phyloP scores from a whole-genome alignment of 2,797 vertebrate genomes.

The Chelon auratus region DNA sequence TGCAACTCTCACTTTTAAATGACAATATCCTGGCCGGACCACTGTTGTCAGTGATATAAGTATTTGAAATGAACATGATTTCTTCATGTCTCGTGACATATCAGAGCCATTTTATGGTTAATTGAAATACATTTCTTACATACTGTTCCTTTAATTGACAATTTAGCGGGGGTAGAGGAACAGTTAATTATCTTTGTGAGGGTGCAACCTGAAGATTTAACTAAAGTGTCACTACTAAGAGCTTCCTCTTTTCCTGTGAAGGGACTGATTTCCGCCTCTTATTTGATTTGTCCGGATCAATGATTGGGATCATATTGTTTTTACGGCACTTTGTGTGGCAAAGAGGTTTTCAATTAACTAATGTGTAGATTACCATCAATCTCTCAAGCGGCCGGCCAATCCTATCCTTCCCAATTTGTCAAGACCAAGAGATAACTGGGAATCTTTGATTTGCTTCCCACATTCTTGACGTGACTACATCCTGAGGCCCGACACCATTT shows the following conservation, averaged over 20 bases:
- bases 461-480: conserved; percentile 59
- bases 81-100: no score
- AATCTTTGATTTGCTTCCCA: conserved; percentile 75
- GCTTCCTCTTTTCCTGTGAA: conserved; percentile 74
- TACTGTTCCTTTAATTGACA: conserved; percentile 23
- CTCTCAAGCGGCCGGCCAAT: conserved; percentile 61
- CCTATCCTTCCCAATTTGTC: conserved; percentile 56
- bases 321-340: conserved; percentile 78
- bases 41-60: no score
- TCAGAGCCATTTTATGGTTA: no score
- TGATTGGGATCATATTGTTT: conserved; percentile 83
- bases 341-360: conserved; percentile 90
- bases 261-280: conserved; percentile 78
- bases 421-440: conserved; percentile 69
- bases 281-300: conserved; percentile 85
- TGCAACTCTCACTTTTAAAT: no score
- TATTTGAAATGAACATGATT: no score
- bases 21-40: no score
- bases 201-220: conserved; percentile 65
- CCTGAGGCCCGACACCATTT: conserved; percentile 57
- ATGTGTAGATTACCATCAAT: conserved; percentile 89
- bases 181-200: conserved; percentile 32
- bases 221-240: conserved; percentile 71
- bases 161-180: not conserved
- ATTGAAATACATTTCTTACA: no score